Percentiles rank a stretch among this genome's conserved stretches.
Evolutionary conservation across 2,888 invertebrate genomes (phyloP).

Genomic region (Esperia sulphurella): DNA sequence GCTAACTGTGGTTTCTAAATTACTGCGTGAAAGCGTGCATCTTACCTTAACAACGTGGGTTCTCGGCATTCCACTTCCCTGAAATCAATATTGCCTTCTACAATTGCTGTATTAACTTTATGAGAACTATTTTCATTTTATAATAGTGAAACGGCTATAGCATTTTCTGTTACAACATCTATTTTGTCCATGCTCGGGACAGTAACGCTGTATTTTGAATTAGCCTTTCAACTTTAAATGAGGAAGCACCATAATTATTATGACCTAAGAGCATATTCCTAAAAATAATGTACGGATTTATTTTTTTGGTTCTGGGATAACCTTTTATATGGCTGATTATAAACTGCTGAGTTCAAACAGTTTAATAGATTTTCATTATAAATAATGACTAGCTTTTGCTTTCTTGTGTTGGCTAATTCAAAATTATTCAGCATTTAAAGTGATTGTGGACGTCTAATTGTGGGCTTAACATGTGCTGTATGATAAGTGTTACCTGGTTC

Average conservation of each 20-base stretch:
- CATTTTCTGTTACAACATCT: slow-evolving; percentile 61
- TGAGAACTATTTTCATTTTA: neutral
- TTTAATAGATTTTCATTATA: no score
- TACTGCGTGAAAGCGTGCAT: slow-evolving; percentile 46
- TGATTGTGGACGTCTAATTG: slow-evolving; percentile 25
- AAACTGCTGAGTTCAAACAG: no score
- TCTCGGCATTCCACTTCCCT: slow-evolving; percentile 68
- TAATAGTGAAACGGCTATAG: slow-evolving; percentile 31
- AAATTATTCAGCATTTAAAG: slow-evolving; percentile 22
- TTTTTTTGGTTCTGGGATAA: no score
- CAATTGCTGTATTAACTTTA: slow-evolving; percentile 26
- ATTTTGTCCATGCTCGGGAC: slow-evolving; percentile 68
- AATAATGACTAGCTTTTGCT: no score
- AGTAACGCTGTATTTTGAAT: slow-evolving; percentile 46
- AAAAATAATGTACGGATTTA: no score
- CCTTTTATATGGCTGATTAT: no score
- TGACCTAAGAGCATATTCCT: no score
- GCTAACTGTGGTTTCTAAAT: neutral
- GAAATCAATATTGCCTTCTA: slow-evolving; percentile 59
- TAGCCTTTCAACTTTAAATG: slow-evolving; percentile 14
- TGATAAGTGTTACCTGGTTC: slow-evolving; percentile 62
- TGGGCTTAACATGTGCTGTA: slow-evolving; percentile 1
- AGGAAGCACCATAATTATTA: neutral
- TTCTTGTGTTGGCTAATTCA: slow-evolving; percentile 21
- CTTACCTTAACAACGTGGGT: slow-evolving; percentile 71